Evolutionary conservation across 2,888 invertebrate species (phyloP).

Genomic region (Cordilura impudica): DNA sequence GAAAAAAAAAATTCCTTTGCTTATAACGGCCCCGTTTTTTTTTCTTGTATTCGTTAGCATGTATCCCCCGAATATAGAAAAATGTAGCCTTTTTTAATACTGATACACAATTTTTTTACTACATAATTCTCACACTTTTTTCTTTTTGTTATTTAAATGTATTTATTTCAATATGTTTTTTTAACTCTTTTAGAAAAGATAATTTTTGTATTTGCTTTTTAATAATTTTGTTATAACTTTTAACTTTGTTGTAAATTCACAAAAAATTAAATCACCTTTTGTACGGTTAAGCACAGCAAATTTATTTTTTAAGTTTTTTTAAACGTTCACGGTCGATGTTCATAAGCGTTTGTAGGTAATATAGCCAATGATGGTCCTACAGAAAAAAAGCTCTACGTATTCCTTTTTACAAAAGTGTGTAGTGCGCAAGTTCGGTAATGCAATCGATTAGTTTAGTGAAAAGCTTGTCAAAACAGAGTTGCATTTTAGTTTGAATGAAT

Average conservation of each 20-base stretch:
- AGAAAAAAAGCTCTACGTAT: constrained; percentile 69
- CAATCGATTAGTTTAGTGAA: constrained; percentile 63
- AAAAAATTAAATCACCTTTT: constrained; percentile 58
- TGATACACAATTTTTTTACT: constrained; percentile 61
- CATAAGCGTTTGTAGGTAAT: constrained; percentile 75
- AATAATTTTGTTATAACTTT: constrained; percentile 13
- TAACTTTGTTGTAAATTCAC: constrained; percentile 14
- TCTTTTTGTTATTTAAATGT: neutral
- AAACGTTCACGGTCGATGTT: constrained; percentile 77
- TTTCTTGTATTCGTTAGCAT: constrained; percentile 59
- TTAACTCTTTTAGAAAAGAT: neutral
- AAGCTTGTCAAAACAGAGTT: constrained; percentile 42
- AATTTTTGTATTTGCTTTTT: neutral
- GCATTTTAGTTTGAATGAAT: constrained; percentile 26
- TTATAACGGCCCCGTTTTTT: constrained; percentile 58
- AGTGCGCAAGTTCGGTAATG: constrained; percentile 49
- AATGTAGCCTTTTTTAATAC: constrained; percentile 56
- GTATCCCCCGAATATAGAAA: constrained; percentile 61
- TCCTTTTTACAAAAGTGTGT: constrained; percentile 32
- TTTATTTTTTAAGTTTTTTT: constrained; percentile 68
- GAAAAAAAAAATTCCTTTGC: constrained; percentile 43
- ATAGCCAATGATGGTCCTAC: constrained; percentile 70
- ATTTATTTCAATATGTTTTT: neutral
- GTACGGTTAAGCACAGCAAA: constrained; percentile 70
- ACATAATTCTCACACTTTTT: constrained; percentile 47